A percentile compares a stretch with the other conserved stretches of the same genome.
phyloP scores from a whole-genome alignment of 2,797 vertebrate genomes.

The Hephaestus fuliginosus region DNA sequence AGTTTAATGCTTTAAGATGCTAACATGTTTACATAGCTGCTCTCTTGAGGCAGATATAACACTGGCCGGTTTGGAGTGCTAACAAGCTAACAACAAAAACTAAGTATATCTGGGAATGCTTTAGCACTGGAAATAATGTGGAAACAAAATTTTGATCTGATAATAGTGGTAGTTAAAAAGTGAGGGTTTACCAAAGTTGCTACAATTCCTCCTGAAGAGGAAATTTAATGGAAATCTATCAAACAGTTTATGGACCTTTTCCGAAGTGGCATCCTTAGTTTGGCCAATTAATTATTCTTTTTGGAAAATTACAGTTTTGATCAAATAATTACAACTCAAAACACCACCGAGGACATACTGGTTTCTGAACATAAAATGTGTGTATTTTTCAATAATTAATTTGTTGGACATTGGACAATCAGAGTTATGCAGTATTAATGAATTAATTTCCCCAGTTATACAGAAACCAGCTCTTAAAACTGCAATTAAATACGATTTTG shows the following conservation, averaged over 20 bases:
- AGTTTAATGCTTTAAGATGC: too few relatives aligned
- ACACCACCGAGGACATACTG: not conserved
- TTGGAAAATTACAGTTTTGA: not conserved
- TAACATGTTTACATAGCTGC: not conserved
- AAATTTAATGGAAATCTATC: not conserved
- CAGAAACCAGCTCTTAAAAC: slow-evolving; percentile 7
- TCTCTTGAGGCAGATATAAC: not conserved
- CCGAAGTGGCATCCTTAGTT: not conserved
- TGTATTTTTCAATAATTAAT: too few relatives aligned
- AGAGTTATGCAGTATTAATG: not conserved
- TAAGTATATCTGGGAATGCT: not conserved
- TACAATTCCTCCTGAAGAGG: not conserved
- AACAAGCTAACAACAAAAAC: not conserved
- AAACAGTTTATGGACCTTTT: not conserved
- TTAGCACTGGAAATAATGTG: not conserved
- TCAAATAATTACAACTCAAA: not conserved
- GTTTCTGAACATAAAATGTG: not conserved
- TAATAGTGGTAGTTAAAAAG: not conserved
- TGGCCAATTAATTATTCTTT: not conserved
- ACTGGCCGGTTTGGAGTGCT: not conserved
- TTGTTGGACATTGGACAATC: not conserved
- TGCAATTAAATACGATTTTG: slow-evolving; percentile 14
- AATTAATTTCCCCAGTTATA: not conserved
- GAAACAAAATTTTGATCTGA: not conserved
- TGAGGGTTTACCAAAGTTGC: too few relatives aligned